Conservation (phyloP, 2,888 invertebrate genomes). For the Melinopterus prodromus region DNA sequence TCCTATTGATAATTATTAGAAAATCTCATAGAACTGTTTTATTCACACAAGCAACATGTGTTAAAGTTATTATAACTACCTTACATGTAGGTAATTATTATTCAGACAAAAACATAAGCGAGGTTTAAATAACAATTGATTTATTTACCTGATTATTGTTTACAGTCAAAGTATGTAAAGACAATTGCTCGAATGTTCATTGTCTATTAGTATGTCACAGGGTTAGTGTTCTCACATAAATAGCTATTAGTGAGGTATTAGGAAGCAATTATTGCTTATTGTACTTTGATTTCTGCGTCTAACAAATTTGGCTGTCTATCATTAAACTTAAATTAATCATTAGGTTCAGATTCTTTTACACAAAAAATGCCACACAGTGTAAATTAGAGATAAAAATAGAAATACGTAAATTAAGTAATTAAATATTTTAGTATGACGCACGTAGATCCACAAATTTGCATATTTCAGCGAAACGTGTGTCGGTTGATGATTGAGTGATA, state of each 20-base stretch:
- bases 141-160: neutral
- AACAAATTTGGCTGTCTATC: too few species aligned
- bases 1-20: too few species aligned
- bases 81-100: neutral
- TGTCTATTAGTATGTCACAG: neutral
- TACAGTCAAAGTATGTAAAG: neutral
- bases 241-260: neutral
- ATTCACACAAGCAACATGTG: neutral
- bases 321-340: too few species aligned
- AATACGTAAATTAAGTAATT: too few species aligned
- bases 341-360: too few species aligned
- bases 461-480: too few species aligned
- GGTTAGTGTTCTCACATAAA: neutral
- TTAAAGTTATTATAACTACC: neutral
- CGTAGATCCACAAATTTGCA: too few species aligned
- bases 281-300: too few species aligned
- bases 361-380: too few species aligned
- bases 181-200: neutral
- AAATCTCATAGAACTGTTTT: neutral
- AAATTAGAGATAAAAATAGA: too few species aligned
- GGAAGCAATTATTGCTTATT: neutral
- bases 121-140: neutral
- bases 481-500: too few species aligned
- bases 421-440: too few species aligned
- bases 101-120: neutral